phyloP scores from a whole-genome alignment of 2,888 invertebrate species.

The Platypus cylindrus region DNA sequence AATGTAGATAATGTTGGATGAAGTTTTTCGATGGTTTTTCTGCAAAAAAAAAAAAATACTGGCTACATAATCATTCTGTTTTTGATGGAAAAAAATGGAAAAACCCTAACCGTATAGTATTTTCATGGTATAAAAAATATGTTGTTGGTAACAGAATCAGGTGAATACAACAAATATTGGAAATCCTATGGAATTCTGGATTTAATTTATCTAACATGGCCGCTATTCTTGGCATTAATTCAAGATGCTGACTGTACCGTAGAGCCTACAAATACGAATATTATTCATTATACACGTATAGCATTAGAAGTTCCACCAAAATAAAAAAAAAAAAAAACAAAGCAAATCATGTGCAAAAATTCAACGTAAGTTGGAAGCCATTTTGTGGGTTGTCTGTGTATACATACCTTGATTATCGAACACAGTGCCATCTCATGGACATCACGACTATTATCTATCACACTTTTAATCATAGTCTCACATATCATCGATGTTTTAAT shows the following conservation, averaged over 20 bases:
- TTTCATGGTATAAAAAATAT: not conserved
- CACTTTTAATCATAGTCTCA: slow-evolving; percentile 29
- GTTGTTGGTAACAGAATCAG: slow-evolving; percentile 31
- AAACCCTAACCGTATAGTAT: not conserved
- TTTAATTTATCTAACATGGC: slow-evolving; percentile 42
- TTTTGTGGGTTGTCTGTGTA: not conserved
- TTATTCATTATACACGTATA: slow-evolving; percentile 1
- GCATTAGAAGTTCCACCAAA: slow-evolving; percentile 1
- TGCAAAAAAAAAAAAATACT: no score
- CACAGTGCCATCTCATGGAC: slow-evolving; percentile 54
- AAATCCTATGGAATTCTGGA: slow-evolving; percentile 45
- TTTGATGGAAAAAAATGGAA: not conserved
- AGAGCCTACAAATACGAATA: slow-evolving; percentile 30
- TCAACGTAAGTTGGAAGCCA: no score
- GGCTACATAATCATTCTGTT: no score
- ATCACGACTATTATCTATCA: slow-evolving; percentile 38
- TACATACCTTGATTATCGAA: slow-evolving; percentile 46
- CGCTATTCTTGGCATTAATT: slow-evolving; percentile 36
- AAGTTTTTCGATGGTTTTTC: slow-evolving; percentile 40
- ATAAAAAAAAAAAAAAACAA: no score
- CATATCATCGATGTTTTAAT: slow-evolving; percentile 43
- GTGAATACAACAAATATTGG: slow-evolving; percentile 51
- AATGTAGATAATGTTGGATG: no score
- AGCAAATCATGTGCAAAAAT: no score
- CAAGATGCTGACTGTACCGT: slow-evolving; percentile 42